A percentile compares a stretch with the other conserved stretches of the same genome.
Conservation (phyloP, 1,140 invertebrate genomes). For the Ceratina japonica region DNA sequence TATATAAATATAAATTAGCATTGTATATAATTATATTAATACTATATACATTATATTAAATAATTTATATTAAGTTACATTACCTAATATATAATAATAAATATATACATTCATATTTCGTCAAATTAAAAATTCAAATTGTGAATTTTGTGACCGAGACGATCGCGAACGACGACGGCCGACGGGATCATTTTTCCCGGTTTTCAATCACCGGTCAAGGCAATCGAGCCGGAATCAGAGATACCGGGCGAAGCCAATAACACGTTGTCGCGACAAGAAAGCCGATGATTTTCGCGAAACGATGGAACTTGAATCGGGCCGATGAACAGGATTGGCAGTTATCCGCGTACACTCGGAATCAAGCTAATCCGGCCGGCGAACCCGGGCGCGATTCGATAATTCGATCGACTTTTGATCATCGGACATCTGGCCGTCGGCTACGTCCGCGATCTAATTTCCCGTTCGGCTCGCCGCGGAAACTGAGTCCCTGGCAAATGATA, state of each 20-base stretch:
- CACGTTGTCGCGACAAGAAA: not conserved
- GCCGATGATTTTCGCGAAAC: conserved; percentile 7
- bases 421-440: not conserved
- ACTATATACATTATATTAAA: too few relatives aligned
- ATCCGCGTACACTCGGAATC: not conserved
- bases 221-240: not conserved
- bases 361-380: not conserved
- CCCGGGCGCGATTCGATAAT: not conserved
- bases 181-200: not conserved
- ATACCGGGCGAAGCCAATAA: not conserved
- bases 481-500: not conserved
- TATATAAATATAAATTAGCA: too few relatives aligned
- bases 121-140: not conserved
- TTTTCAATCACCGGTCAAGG: conserved; percentile 12
- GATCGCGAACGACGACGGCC: not conserved
- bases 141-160: not conserved
- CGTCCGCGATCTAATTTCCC: conserved; percentile 17
- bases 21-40: too few relatives aligned
- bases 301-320: not conserved
- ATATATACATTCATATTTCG: too few relatives aligned
- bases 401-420: conserved; percentile 18
- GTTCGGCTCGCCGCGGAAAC: conserved; percentile 15
- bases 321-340: too few relatives aligned
- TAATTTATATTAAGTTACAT: too few relatives aligned
- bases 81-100: too few relatives aligned